Percentiles rank a stretch among this genome's conserved stretches.
These are phyloP conservation scores for Apodemia hepburni DNA, from an alignment of 2,888 invertebrate species.

Conservation along the genomic window DNA sequence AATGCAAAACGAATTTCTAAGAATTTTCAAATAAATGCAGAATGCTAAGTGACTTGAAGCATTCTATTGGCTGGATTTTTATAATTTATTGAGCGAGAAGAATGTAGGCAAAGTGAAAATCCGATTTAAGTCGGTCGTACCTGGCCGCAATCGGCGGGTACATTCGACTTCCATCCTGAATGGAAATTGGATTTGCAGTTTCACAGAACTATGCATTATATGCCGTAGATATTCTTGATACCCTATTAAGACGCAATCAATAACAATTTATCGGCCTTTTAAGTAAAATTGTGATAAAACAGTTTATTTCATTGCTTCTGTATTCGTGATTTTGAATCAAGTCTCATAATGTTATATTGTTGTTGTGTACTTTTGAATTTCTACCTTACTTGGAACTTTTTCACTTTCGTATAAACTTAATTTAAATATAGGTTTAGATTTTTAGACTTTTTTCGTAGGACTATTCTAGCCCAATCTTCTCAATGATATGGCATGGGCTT, in stretches of 20 bases:
- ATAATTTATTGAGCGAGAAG: constrained; percentile 41
- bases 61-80: constrained; percentile 35
- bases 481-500: too few relatives aligned
- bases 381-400: neutral
- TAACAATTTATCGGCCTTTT: neutral
- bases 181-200: constrained; percentile 69
- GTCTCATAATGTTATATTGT: neutral
- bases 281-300: too few relatives aligned
- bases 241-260: constrained; percentile 43
- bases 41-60: constrained; percentile 9
- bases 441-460: too few relatives aligned
- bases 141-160: constrained; percentile 66
- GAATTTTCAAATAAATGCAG: neutral
- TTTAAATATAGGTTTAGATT: neutral
- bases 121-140: constrained; percentile 61
- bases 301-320: constrained; percentile 34
- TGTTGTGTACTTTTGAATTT: neutral
- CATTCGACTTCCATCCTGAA: constrained; percentile 57
- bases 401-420: neutral
- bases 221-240: constrained; percentile 42
- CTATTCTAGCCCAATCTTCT: too few relatives aligned
- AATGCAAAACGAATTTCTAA: neutral
- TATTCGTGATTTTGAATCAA: neutral
- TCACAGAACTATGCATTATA: constrained; percentile 61
- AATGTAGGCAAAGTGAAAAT: constrained; percentile 58